These are phyloP conservation scores for Oopsacas minuta DNA, from an alignment of 37 sponge, comb jelly and placozoan genomes.

Conservation along the genomic window DNA sequence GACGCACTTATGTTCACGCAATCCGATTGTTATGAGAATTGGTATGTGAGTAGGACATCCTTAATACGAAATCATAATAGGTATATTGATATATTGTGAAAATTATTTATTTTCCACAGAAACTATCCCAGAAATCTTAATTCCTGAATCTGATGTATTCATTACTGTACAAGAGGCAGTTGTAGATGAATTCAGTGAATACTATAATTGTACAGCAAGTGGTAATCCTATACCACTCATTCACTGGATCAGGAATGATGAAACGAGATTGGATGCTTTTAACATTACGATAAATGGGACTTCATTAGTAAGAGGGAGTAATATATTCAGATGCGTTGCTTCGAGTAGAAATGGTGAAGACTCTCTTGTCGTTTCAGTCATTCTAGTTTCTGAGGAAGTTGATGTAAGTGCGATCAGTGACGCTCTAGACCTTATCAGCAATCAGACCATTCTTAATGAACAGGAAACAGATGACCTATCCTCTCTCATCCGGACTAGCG, in stretches of 20 bases:
- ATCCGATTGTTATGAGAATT: background rate
- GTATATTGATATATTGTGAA: background rate
- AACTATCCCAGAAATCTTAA: background rate
- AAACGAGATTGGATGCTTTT: background rate
- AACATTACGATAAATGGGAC: background rate
- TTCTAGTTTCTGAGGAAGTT: background rate
- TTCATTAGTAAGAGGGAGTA: background rate
- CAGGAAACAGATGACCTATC: background rate
- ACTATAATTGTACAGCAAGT: background rate
- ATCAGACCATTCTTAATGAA: background rate
- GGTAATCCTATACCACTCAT: background rate
- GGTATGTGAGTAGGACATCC: background rate
- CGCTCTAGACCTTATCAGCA: background rate
- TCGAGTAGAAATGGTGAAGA: background rate
- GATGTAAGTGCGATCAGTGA: background rate
- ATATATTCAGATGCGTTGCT: background rate
- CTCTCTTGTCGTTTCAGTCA: background rate
- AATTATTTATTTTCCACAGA: background rate
- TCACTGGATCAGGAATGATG: background rate
- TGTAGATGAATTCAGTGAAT: background rate
- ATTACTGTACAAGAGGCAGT: background rate
- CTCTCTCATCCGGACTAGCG: background rate
- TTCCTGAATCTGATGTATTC: background rate
- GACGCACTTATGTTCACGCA: background rate
- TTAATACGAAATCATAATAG: background rate